A percentile compares a stretch with the other conserved stretches of the same genome.
Conservation (phyloP, 1,140 invertebrate species). For the Choristoneura fumiferana region DNA sequence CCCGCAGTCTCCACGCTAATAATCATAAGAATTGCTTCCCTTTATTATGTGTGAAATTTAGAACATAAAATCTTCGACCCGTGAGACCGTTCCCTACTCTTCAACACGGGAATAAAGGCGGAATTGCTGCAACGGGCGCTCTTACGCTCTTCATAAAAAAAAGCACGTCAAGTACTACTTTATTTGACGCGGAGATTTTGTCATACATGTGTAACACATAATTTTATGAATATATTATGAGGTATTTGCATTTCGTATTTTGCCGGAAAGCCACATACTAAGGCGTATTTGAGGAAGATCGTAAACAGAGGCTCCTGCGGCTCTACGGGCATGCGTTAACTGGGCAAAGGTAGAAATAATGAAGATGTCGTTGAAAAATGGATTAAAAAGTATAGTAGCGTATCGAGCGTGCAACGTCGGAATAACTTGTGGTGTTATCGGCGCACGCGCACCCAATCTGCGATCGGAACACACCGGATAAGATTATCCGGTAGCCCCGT, state of each 20-base stretch:
- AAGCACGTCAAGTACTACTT: conserved; percentile 40
- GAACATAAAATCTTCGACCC: conserved; percentile 58
- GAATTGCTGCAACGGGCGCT: conserved; percentile 31
- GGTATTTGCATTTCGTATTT: conserved; percentile 42
- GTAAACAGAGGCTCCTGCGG: conserved; percentile 26
- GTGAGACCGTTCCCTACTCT: conserved; percentile 24
- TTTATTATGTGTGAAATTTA: conserved; percentile 76
- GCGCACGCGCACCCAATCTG: conserved; percentile 75
- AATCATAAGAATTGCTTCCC: conserved; percentile 75
- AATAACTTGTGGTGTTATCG: conserved; percentile 74
- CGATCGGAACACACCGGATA: conserved; percentile 76
- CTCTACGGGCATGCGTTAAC: neutral
- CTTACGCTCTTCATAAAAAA: conserved; percentile 42
- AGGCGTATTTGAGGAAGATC: conserved; percentile 30
- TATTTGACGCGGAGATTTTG: conserved; percentile 43
- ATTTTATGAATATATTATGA: conserved; percentile 57
- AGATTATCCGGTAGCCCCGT: conserved; percentile 77
- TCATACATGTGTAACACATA: conserved; percentile 44
- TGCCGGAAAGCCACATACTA: conserved; percentile 23
- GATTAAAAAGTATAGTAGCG: conserved; percentile 65
- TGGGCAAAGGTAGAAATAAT: conserved; percentile 56
- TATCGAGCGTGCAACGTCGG: conserved; percentile 63
- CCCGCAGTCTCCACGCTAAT: conserved; percentile 71
- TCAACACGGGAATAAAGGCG: conserved; percentile 29
- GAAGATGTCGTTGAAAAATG: conserved; percentile 70